A percentile compares a stretch with the other conserved stretches of the same genome.
These are phyloP conservation scores for Cheilosia impressa DNA, from an alignment of 2,888 invertebrate genomes.

Conservation along the genomic window DNA sequence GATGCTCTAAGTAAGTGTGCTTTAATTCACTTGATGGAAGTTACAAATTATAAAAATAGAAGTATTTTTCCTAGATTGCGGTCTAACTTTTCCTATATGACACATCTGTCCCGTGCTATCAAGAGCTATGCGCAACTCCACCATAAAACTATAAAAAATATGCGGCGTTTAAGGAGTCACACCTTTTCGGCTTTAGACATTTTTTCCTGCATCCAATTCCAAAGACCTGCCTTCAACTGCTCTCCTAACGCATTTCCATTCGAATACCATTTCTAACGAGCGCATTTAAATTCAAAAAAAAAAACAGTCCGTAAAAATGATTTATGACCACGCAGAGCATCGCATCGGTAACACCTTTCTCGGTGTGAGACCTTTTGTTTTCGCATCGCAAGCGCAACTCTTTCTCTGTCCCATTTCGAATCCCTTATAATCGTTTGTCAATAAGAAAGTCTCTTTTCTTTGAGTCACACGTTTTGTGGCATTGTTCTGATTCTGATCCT, in stretches of 20 bases:
- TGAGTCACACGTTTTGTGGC: conserved; percentile 64
- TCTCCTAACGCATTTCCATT: conserved; percentile 7
- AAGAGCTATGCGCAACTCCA: conserved; percentile 6
- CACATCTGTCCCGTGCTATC: neutral
- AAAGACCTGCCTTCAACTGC: neutral
- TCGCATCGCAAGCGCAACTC: conserved; percentile 67
- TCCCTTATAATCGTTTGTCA: conserved; percentile 73
- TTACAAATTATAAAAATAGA: too few relatives aligned
- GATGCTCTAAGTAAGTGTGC: too few relatives aligned
- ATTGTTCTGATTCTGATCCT: conserved; percentile 64
- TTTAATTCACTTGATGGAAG: too few relatives aligned
- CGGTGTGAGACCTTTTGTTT: conserved; percentile 65
- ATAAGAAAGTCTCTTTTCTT: conserved; percentile 65
- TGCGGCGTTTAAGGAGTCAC: conserved; percentile 1
- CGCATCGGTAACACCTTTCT: conserved; percentile 62
- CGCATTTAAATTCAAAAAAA: conserved; percentile 39
- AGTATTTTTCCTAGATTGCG: too few relatives aligned
- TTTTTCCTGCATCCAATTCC: neutral
- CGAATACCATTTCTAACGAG: conserved; percentile 9
- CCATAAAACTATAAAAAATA: conserved; percentile 6
- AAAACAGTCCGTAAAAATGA: conserved; percentile 54
- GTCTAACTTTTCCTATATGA: too few relatives aligned
- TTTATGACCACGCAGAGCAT: conserved; percentile 64
- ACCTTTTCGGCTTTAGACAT: conserved; percentile 30
- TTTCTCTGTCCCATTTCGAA: conserved; percentile 46